Percentiles rank a stretch among this genome's conserved stretches.
Conservation (phyloP, 2,797 vertebrate species). For the Ara ararauna region DNA sequence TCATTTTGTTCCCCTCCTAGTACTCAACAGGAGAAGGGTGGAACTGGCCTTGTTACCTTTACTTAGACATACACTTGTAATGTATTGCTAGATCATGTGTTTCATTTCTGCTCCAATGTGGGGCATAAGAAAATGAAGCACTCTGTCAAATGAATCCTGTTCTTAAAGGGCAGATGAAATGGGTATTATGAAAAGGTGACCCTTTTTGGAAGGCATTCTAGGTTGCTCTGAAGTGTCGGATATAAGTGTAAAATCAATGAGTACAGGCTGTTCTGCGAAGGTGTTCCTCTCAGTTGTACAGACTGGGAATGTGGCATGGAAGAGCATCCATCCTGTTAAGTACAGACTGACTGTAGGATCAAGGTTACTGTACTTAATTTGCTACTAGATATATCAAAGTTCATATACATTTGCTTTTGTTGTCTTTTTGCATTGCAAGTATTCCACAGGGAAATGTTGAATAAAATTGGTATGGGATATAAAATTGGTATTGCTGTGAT, state of each 20-base stretch:
- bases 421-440: background rate
- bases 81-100: background rate
- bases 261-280: background rate
- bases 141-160: background rate
- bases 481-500: background rate
- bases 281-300: background rate
- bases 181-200: background rate
- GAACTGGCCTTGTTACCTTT: background rate
- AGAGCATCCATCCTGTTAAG: background rate
- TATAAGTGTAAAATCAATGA: background rate
- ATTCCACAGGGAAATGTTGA: background rate
- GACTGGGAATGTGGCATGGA: background rate
- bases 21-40: fast-evolving
- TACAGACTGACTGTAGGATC: background rate
- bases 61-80: fast-evolving
- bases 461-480: background rate
- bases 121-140: background rate
- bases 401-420: background rate
- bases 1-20: background rate
- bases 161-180: background rate
- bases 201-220: background rate
- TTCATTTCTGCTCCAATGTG: background rate
- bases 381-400: background rate
- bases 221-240: background rate
- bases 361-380: background rate